Evolutionary conservation across 2,888 invertebrate species (phyloP).

Genomic region (Chloromyia formosa): DNA sequence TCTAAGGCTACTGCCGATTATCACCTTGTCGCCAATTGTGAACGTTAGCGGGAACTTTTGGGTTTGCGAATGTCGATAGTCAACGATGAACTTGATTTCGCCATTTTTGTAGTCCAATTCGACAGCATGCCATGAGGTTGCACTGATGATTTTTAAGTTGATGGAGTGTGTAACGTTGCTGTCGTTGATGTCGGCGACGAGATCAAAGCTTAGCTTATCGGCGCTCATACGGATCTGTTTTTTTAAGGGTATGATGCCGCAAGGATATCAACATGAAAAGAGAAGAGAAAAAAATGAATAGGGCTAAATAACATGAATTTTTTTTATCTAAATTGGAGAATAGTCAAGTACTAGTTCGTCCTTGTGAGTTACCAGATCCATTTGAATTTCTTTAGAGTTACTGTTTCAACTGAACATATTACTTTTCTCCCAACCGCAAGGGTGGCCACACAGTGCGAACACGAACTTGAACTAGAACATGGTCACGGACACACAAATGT

Average conservation of each 20-base stretch:
- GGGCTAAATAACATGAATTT: neutral
- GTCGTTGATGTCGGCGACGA: constrained; percentile 73
- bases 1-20: constrained; percentile 82
- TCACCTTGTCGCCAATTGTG: constrained; percentile 75
- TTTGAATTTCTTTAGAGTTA: too few species aligned
- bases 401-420: too few species aligned
- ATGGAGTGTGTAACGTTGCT: constrained; percentile 81
- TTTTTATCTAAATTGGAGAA: neutral
- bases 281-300: constrained; percentile 13
- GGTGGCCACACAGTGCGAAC: too few species aligned
- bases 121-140: constrained; percentile 84
- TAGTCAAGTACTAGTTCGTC: too few species aligned
- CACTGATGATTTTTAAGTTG: constrained; percentile 82
- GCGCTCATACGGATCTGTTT: constrained; percentile 78
- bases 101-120: constrained; percentile 80
- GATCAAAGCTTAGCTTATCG: constrained; percentile 85
- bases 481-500: too few species aligned
- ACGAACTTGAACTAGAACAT: too few species aligned
- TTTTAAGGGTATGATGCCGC: too few species aligned
- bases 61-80: constrained; percentile 77
- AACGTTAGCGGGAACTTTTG: constrained; percentile 74
- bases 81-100: constrained; percentile 78
- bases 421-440: too few species aligned
- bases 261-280: constrained; percentile 2
- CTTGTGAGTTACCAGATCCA: too few species aligned